phyloP scores from a whole-genome alignment of 2,113 vertebrate species.

The Elaphurus davidianus region DNA sequence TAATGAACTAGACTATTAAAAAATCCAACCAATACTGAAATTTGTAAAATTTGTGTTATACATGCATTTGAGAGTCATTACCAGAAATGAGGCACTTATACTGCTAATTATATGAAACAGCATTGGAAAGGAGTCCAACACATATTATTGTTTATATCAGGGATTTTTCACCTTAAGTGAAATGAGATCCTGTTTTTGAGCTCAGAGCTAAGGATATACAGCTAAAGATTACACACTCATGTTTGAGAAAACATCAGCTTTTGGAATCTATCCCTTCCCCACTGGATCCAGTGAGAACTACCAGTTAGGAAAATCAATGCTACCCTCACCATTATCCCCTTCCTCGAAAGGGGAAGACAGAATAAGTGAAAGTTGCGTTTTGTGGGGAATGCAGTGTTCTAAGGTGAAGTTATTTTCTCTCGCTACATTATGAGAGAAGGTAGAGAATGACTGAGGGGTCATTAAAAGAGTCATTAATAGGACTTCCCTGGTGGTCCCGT shows the following conservation, averaged over 20 bases:
- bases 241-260: neutral
- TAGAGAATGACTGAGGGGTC: neutral
- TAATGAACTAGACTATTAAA: neutral
- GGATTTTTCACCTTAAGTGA: neutral
- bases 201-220: neutral
- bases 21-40: neutral
- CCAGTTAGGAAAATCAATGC: neutral
- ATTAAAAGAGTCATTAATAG: neutral
- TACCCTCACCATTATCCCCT: neutral
- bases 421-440: neutral
- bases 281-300: neutral
- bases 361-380: neutral
- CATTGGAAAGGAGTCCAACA: neutral
- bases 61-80: neutral
- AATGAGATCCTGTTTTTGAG: neutral
- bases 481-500: neutral
- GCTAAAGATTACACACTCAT: neutral
- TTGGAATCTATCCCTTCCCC: neutral
- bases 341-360: neutral
- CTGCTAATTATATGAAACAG: neutral
- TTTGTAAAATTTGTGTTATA: neutral
- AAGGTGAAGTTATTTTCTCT: neutral
- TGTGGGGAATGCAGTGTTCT: neutral
- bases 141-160: neutral
- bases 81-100: neutral